Conservation (phyloP, 2,888 invertebrate species). For the Torymus aiolomorphi region DNA sequence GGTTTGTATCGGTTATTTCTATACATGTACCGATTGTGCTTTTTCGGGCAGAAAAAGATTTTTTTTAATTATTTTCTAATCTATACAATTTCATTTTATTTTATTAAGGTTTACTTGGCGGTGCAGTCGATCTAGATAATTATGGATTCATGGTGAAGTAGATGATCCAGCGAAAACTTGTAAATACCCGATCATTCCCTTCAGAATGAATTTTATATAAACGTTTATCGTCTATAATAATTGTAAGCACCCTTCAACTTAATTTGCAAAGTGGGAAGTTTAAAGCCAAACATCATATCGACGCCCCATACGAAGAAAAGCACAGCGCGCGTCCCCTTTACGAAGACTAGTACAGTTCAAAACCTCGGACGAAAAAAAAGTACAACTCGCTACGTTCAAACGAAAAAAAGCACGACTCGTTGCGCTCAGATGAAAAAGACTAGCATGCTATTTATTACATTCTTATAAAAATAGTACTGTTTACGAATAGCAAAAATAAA, state of each 20-base stretch:
- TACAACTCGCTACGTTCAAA: too few species aligned
- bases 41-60: neutral
- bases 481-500: too few species aligned
- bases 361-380: too few species aligned
- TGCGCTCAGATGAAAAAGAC: too few species aligned
- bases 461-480: too few species aligned
- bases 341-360: too few species aligned
- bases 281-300: constrained; percentile 35
- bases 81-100: constrained; percentile 8
- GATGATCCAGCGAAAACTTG: constrained; percentile 41
- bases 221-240: constrained; percentile 46
- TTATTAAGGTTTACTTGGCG: neutral
- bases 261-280: constrained; percentile 30
- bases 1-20: constrained; percentile 22
- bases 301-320: too few species aligned
- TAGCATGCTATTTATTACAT: too few species aligned
- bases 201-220: constrained; percentile 49
- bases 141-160: constrained; percentile 7
- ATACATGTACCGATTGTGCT: neutral
- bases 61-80: constrained; percentile 20
- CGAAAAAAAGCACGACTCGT: too few species aligned
- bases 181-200: constrained; percentile 53
- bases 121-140: constrained; percentile 15
- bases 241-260: constrained; percentile 47
- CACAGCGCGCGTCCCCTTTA: too few species aligned